Conservation (phyloP, 2,113 vertebrate genomes). For the Hippocampus abdominalis region DNA sequence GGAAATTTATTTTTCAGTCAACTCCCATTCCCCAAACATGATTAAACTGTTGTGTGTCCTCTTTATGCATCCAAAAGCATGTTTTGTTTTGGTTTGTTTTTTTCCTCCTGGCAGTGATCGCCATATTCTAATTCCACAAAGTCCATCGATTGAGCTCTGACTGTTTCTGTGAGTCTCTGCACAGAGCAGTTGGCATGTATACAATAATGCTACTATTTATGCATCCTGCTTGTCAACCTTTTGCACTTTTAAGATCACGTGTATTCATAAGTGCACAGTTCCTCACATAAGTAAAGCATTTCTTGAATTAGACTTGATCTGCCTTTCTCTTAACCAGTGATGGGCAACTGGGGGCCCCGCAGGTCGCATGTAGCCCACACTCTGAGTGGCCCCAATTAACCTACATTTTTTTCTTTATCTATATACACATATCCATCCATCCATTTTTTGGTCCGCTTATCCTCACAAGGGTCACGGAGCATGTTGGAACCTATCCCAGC, state of each 20-base stretch:
- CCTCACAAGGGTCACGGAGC: too few species aligned
- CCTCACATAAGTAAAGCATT: slow-evolving; percentile 11
- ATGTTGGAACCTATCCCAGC: too few species aligned
- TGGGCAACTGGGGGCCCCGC: background rate
- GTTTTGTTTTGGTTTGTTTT: background rate
- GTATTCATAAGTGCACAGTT: slow-evolving; percentile 31
- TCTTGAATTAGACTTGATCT: slow-evolving; percentile 1
- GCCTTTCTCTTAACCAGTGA: background rate
- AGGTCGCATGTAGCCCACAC: too few species aligned
- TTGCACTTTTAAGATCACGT: slow-evolving; percentile 33
- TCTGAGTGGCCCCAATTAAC: too few species aligned
- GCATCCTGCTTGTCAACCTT: slow-evolving; percentile 52
- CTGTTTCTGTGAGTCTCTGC: slow-evolving; percentile 44
- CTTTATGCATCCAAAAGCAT: slow-evolving; percentile 4
- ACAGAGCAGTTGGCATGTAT: slow-evolving; percentile 54
- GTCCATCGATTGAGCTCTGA: slow-evolving; percentile 40
- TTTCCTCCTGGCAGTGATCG: slow-evolving; percentile 12
- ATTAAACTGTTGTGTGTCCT: slow-evolving; percentile 2
- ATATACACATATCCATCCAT: too few species aligned
- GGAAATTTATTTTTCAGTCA: background rate
- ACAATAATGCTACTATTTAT: slow-evolving; percentile 62
- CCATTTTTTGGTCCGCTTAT: too few species aligned
- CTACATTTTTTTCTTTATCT: too few species aligned
- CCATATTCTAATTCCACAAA: slow-evolving; percentile 22
- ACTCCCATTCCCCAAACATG: slow-evolving; percentile 2